These are phyloP conservation scores for Lycodopsis pacificus DNA, from an alignment of 2,797 vertebrate genomes.

Conservation along the genomic window DNA sequence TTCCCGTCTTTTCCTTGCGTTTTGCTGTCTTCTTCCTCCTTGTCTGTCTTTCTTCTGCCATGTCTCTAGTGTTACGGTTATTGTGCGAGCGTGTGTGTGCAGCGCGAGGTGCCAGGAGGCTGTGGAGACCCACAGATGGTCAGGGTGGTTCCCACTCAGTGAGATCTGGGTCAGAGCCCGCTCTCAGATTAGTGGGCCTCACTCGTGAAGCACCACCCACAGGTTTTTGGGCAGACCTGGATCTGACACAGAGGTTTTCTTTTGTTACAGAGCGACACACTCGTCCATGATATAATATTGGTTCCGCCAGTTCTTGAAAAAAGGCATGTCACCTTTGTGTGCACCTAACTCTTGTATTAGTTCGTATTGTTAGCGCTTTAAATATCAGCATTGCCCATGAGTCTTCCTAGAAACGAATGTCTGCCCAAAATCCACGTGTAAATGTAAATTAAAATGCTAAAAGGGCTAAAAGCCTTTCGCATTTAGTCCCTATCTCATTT, in stretches of 20 bases:
- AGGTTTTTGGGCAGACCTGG: constrained; percentile 76
- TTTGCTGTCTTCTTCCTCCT: not conserved
- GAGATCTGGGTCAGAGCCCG: constrained; percentile 82
- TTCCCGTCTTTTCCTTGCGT: not conserved
- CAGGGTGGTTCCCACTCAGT: constrained; percentile 87
- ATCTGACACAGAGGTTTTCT: constrained; percentile 80
- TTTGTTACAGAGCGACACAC: constrained; percentile 63
- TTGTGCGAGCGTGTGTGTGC: constrained; percentile 34
- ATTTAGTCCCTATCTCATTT: not conserved
- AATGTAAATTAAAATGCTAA: constrained; percentile 9
- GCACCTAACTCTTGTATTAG: constrained; percentile 25
- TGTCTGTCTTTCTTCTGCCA: constrained; percentile 7
- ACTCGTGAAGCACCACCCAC: constrained; percentile 75
- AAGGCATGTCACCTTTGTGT: constrained; percentile 54
- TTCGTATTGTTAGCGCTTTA: constrained; percentile 1
- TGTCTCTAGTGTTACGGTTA: constrained; percentile 22
- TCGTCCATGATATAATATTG: constrained; percentile 48
- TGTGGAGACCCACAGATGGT: constrained; percentile 87
- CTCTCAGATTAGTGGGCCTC: constrained; percentile 82
- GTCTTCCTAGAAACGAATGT: not conserved
- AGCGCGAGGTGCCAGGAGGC: constrained; percentile 79
- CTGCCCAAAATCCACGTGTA: constrained; percentile 14
- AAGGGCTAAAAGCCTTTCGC: constrained; percentile 6
- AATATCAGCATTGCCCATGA: not conserved
- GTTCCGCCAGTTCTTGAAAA: constrained; percentile 57